Evolutionary conservation across 2,888 invertebrate genomes (phyloP).

Genomic region (Tachina lurida): DNA sequence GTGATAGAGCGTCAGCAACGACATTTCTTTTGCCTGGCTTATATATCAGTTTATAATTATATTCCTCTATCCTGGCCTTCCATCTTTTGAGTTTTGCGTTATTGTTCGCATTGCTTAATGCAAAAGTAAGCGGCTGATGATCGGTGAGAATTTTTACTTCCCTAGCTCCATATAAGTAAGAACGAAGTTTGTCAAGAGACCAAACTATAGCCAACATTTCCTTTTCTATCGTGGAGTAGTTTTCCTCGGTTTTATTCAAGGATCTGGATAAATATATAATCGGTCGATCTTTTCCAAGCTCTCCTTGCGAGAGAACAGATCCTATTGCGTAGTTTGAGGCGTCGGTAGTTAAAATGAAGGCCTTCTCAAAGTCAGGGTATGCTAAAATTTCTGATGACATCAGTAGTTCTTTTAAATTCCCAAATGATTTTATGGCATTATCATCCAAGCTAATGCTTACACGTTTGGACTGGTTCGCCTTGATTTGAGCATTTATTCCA

Average conservation of each 20-base stretch:
- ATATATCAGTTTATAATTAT: slow-evolving; percentile 41
- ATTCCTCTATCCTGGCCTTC: too few relatives aligned
- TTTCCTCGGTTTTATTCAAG: slow-evolving; percentile 55
- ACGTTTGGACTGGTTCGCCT: slow-evolving; percentile 49
- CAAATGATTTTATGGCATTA: too few relatives aligned
- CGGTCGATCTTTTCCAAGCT: slow-evolving; percentile 12
- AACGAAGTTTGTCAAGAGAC: slow-evolving; percentile 11
- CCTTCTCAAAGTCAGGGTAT: not conserved
- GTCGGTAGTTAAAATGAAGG: slow-evolving; percentile 60
- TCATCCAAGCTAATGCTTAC: slow-evolving; percentile 22
- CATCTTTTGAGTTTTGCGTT: too few relatives aligned
- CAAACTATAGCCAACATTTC: slow-evolving; percentile 62
- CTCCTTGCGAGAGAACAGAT: slow-evolving; percentile 60
- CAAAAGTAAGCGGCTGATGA: too few relatives aligned
- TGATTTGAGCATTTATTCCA: slow-evolving; percentile 43
- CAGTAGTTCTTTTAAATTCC: too few relatives aligned
- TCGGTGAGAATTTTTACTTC: too few relatives aligned
- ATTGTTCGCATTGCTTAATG: too few relatives aligned
- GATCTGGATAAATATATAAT: slow-evolving; percentile 45
- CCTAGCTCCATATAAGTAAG: too few relatives aligned
- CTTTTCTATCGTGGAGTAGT: slow-evolving; percentile 59
- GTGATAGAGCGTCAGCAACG: slow-evolving; percentile 54
- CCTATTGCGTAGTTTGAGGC: slow-evolving; percentile 69
- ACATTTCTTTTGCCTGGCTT: slow-evolving; percentile 55
- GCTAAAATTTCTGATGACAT: too few relatives aligned